phyloP scores from a whole-genome alignment of 2,797 vertebrate species.

The Peromyscus melanophrys region DNA sequence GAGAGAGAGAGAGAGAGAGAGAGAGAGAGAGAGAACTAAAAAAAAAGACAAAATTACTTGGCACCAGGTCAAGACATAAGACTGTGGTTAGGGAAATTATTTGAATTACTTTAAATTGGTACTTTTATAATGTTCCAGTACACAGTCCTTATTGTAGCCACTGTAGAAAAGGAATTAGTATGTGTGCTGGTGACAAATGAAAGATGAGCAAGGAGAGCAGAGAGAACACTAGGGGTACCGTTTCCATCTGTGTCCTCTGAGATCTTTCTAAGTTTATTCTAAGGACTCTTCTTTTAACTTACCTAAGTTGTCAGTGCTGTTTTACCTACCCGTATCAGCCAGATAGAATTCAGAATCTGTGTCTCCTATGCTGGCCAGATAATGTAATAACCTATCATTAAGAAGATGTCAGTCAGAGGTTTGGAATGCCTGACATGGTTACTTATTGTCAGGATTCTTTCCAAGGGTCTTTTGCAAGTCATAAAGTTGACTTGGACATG shows the following conservation, averaged over 20 bases:
- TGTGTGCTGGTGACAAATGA: background rate
- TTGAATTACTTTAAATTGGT: conserved; percentile 47
- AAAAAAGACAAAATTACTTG: background rate
- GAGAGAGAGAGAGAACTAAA: too few species aligned
- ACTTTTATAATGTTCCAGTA: conserved; percentile 32
- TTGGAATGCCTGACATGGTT: conserved; percentile 9
- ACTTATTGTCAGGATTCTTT: conserved; percentile 9
- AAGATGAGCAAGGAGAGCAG: background rate
- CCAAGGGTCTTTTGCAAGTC: conserved; percentile 52
- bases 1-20: too few species aligned
- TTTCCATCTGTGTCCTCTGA: conserved; percentile 36
- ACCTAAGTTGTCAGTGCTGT: conserved; percentile 7
- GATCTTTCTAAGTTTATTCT: conserved; percentile 21
- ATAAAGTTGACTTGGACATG: background rate
- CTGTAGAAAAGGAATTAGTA: conserved; percentile 1
- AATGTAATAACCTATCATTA: conserved; percentile 52
- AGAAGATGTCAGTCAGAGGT: conserved; percentile 52
- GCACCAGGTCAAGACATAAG: background rate
- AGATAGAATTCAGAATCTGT: background rate
- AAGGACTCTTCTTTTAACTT: conserved; percentile 41
- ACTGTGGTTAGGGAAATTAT: background rate
- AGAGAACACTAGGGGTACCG: background rate
- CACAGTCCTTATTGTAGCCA: background rate
- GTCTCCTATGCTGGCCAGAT: background rate
- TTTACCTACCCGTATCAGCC: background rate